These are phyloP conservation scores for Cephus pygmeus DNA, from an alignment of 2,888 invertebrate genomes.

Conservation along the genomic window DNA sequence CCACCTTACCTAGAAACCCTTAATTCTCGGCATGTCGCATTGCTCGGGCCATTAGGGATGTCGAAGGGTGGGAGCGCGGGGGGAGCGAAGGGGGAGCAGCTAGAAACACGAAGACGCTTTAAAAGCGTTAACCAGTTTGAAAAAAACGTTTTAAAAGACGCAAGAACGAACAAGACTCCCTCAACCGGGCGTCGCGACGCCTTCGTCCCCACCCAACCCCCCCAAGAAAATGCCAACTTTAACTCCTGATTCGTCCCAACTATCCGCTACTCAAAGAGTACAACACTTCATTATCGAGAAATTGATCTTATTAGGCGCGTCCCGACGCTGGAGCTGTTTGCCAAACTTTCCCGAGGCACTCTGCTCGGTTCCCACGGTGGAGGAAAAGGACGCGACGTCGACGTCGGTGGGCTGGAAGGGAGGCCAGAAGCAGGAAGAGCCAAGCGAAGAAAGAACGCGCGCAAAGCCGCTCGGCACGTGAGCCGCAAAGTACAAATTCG, in stretches of 20 bases:
- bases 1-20: too few species aligned
- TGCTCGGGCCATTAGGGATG: too few species aligned
- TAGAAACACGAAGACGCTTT: slow-evolving; percentile 45
- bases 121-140: slow-evolving; percentile 50
- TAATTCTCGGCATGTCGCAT: too few species aligned
- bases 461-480: not conserved
- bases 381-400: not conserved
- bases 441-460: not conserved
- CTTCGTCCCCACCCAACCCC: slow-evolving; percentile 11
- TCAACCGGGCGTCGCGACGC: slow-evolving; percentile 7
- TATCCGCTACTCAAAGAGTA: slow-evolving; percentile 23
- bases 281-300: slow-evolving; percentile 61
- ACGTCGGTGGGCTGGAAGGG: not conserved
- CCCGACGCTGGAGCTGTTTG: slow-evolving; percentile 18
- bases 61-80: too few species aligned
- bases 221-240: slow-evolving; percentile 23
- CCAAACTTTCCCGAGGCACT: not conserved
- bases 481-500: not conserved
- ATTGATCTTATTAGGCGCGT: slow-evolving; percentile 62
- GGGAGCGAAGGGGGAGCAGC: slow-evolving; percentile 28
- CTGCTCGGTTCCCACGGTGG: not conserved
- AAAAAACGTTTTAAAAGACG: slow-evolving; percentile 43
- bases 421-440: not conserved
- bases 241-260: slow-evolving; percentile 2
- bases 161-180: slow-evolving; percentile 23